Conservation (phyloP, 2,113 vertebrate species). For the Poicephalus gulielmi region DNA sequence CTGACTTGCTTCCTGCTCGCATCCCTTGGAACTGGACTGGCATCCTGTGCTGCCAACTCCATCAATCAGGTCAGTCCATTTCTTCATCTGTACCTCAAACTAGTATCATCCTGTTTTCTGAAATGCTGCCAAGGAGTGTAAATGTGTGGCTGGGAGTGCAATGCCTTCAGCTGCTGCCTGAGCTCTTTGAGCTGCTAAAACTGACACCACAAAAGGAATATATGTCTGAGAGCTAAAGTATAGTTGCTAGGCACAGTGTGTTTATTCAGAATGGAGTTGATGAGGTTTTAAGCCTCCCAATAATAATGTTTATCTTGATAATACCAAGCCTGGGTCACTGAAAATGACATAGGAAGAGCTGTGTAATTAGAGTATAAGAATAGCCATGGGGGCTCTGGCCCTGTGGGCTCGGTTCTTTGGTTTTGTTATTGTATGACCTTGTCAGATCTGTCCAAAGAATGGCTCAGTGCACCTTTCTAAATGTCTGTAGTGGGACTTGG, state of each 20-base stretch:
- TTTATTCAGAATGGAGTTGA: background rate
- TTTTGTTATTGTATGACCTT: background rate
- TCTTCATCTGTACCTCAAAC: background rate
- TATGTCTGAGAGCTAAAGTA: background rate
- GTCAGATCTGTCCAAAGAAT: background rate
- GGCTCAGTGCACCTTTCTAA: background rate
- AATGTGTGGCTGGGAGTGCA: background rate
- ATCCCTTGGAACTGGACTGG: conserved; percentile 88
- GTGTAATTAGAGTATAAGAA: background rate
- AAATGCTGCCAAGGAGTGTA: background rate
- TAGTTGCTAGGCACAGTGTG: background rate
- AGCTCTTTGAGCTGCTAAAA: background rate
- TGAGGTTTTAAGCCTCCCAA: conserved; percentile 10
- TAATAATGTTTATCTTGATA: conserved; percentile 45
- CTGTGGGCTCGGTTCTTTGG: rapidly evolving
- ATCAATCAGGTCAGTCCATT: conserved; percentile 92
- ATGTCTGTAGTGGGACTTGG: rapidly evolving
- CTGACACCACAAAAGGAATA: background rate
- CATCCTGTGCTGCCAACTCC: conserved; percentile 92
- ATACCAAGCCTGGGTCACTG: background rate
- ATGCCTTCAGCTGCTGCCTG: background rate
- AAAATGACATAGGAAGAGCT: background rate
- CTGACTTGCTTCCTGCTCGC: conserved; percentile 83
- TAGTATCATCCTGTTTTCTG: background rate
- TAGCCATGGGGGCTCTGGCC: background rate